phyloP scores from a whole-genome alignment of 2,888 invertebrate genomes.

The Graphium colonna region DNA sequence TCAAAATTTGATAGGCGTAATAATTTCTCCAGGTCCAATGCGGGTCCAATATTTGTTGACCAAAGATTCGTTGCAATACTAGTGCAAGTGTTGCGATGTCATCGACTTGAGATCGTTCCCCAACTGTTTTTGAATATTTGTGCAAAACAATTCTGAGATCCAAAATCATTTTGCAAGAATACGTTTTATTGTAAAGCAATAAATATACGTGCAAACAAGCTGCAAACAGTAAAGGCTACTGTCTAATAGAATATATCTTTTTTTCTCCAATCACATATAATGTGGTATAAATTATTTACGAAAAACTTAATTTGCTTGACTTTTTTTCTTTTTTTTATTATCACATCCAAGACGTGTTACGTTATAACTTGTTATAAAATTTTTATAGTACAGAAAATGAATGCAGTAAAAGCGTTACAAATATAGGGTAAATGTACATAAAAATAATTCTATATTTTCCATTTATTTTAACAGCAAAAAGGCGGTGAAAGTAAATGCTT shows the following conservation, averaged over 20 bases:
- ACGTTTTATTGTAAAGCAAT: background rate
- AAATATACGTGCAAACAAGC: too few species aligned
- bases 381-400: too few species aligned
- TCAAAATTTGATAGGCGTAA: slow-evolving; percentile 37
- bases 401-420: too few species aligned
- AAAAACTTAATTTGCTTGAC: too few species aligned
- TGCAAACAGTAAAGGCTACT: too few species aligned
- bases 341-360: too few species aligned
- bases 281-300: too few species aligned
- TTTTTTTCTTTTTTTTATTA: too few species aligned
- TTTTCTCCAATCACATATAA: too few species aligned
- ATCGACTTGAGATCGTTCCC: slow-evolving; percentile 45
- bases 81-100: slow-evolving; percentile 39
- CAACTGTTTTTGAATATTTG: slow-evolving; percentile 45
- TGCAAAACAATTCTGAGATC: slow-evolving; percentile 4
- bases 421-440: too few species aligned
- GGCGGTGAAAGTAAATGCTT: slow-evolving; percentile 46
- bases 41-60: slow-evolving; percentile 53
- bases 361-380: too few species aligned
- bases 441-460: background rate
- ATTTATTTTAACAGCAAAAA: slow-evolving; percentile 14
- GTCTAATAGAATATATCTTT: too few species aligned
- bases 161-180: background rate
- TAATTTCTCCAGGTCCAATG: slow-evolving; percentile 49
- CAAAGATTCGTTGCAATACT: slow-evolving; percentile 44